A percentile compares a stretch with the other conserved stretches of the same genome.
These are phyloP conservation scores for Polietes domitor DNA, from an alignment of 2,888 invertebrate genomes.

Conservation along the genomic window DNA sequence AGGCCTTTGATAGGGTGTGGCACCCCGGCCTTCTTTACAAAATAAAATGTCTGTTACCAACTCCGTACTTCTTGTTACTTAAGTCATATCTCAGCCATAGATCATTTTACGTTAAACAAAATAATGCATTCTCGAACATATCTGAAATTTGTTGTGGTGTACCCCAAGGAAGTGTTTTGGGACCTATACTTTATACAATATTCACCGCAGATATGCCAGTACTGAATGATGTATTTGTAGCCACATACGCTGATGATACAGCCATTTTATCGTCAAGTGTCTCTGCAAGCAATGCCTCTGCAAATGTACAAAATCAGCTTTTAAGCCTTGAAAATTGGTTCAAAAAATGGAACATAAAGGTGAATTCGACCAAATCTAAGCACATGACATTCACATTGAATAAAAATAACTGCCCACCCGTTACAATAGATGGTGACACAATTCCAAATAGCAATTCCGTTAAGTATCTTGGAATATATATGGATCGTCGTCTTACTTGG, in stretches of 20 bases:
- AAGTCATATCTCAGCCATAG: neutral
- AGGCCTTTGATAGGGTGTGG: no score
- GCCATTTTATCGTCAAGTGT: slow-evolving; percentile 18
- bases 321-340: neutral
- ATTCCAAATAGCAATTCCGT: neutral
- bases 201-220: slow-evolving; percentile 39
- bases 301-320: neutral
- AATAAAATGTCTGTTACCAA: slow-evolving; percentile 23
- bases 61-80: slow-evolving; percentile 15
- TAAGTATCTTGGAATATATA: slow-evolving; percentile 9
- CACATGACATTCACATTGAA: slow-evolving; percentile 10
- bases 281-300: neutral
- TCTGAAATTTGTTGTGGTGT: slow-evolving; percentile 10
- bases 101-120: slow-evolving; percentile 8
- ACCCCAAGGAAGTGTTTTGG: slow-evolving; percentile 38
- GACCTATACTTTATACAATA: slow-evolving; percentile 38
- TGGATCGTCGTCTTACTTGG: no score
- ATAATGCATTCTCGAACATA: slow-evolving; percentile 2
- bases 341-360: slow-evolving; percentile 14
- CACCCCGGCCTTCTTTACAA: no score
- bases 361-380: neutral
- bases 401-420: slow-evolving; percentile 5
- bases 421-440: neutral
- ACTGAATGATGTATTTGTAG: neutral
- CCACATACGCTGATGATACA: slow-evolving; percentile 46